Base-by-base conservation (phyloP, 2,888 invertebrate species). In the Periphyllus acericola region DNA sequence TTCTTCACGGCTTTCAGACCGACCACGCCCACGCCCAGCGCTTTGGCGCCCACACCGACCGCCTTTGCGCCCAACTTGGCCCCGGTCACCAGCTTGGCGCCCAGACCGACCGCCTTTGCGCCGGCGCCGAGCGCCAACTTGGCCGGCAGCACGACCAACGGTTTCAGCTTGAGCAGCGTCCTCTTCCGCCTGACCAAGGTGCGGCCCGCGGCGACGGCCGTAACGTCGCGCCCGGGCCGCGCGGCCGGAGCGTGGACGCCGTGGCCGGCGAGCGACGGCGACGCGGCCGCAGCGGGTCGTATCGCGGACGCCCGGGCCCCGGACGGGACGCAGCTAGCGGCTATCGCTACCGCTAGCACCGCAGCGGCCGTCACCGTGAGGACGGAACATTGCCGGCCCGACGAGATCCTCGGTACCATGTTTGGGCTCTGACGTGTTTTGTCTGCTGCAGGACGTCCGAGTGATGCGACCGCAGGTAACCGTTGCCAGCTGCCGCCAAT, bases 1-100 rank as follows among this genome's bases (percentile, higher is more conserved):
- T 89, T 89, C 68, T 90, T 89, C 14, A 89, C 90, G n/a, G 89
- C 90, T 72, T 89, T 90, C 60, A 89, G 89, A 60, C 90, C 90
- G 71, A 90, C 90, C 25, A 89, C 89, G n/a, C 89, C 87, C 19
- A 89, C 81, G 34, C 90, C 90, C 36, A 89, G 89, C 1, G 90
- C 90, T 25, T 89, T 89, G 1, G 89, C 89, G 17, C 90, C 89
- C 55, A 89, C 0, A 0, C 76, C 46, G 34, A 84, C 84, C n/a
- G 84, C 84, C n/a, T 84, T 84, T 66, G 36, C 84, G n/a, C 84
- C 89, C 11, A 90, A 40, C 78, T 89, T 90, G 25, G 89, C 89
- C 0, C 89, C 90, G 25, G 89, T 89, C 66, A 89, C 88, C 2
- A 90, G 74, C 66, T 90, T 90, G 14, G 89, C 82, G 11, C 89